These are phyloP conservation scores for Holotrichia oblita DNA, from an alignment of 1,140 invertebrate genomes.

Conservation along the genomic window DNA sequence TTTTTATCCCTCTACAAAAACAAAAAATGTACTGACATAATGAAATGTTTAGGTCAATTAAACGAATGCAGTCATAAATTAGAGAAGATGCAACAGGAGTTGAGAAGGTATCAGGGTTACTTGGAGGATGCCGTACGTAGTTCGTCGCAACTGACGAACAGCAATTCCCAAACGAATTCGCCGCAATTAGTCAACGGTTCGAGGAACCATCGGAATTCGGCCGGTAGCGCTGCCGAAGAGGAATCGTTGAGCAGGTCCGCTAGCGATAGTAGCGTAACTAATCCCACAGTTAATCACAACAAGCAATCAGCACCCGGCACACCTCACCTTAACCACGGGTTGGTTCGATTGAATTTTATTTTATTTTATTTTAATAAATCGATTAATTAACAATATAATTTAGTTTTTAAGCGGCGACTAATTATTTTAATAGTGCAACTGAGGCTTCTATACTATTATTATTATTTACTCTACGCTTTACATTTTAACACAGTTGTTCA, in stretches of 20 bases:
- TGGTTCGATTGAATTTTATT: slow-evolving; percentile 56
- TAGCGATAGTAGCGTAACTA: slow-evolving; percentile 87
- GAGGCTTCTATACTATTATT: slow-evolving; percentile 10
- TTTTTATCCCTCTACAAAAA: too few species aligned
- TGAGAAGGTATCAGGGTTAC: slow-evolving; percentile 73
- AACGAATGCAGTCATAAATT: slow-evolving; percentile 93
- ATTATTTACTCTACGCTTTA: slow-evolving; percentile 34
- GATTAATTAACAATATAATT: background rate
- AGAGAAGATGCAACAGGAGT: slow-evolving; percentile 86
- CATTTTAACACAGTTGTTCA: slow-evolving; percentile 72
- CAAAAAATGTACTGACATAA: too few species aligned
- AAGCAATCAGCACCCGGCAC: slow-evolving; percentile 74
- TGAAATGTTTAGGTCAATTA: slow-evolving; percentile 75
- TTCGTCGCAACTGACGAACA: slow-evolving; percentile 61
- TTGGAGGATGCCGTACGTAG: slow-evolving; percentile 67
- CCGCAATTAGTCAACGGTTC: slow-evolving; percentile 62
- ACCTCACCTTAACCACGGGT: slow-evolving; percentile 76
- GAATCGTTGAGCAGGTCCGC: slow-evolving; percentile 88
- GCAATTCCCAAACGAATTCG: slow-evolving; percentile 62
- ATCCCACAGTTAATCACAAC: slow-evolving; percentile 67
- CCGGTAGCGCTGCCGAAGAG: slow-evolving; percentile 71
- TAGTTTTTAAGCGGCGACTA: slow-evolving; percentile 12
- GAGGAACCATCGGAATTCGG: slow-evolving; percentile 64
- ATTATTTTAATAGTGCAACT: slow-evolving; percentile 17
- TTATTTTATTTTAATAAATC: too few species aligned